Evolutionary conservation across 2,888 invertebrate species (phyloP), one percentile per base, ranked within the genome.

Genomic region (Melanargia galathea): DNA sequence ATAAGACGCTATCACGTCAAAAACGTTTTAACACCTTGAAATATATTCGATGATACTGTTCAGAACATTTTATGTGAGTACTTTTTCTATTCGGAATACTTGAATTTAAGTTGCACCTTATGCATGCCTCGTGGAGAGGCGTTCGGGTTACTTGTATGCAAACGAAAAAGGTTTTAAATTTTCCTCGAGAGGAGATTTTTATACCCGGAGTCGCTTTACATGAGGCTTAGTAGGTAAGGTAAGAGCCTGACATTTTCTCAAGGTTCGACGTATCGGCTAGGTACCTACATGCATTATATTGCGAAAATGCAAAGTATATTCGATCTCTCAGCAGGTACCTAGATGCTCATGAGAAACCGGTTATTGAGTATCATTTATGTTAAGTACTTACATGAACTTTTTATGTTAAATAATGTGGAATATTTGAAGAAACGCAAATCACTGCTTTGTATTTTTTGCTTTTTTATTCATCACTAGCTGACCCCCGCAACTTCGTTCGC

Each of bases 161-260:
- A 55, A 55, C 55, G 22, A 24, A 55, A 40, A 55, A 55, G 40
- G 55, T 24, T 55, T 55, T 24, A 55, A 55, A 55, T 55, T 55
- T 55, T 55, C 38, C 40, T 55, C 40, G 40, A n/a, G 38, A 40
- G 18, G 38, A 55, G 26, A 55, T 40, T 55, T 55, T 22, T 55
- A 55, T 55, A 55, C 40, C 40, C 40, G 40, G 24, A 55, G 8
- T 54, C n/a, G 54, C 55, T 24, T 26, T 40, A 55, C 24, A 40
- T n/a, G 40, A 11, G 16, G 33, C 13, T 52, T 30, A 52, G 30
- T 11, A 52, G 13, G 51, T 33, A 33, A 6, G 33, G 33, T 20
- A 51, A 51, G 18, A 52, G 51, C 18, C 30, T 52, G 33, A 30
- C 51, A 52, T 52, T 52, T 52, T 52, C 51, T 52, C 33, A 52